Percentiles rank a stretch among this genome's conserved stretches.
Conservation (phyloP, 2,113 vertebrate species). For the Meriones unguiculatus region DNA sequence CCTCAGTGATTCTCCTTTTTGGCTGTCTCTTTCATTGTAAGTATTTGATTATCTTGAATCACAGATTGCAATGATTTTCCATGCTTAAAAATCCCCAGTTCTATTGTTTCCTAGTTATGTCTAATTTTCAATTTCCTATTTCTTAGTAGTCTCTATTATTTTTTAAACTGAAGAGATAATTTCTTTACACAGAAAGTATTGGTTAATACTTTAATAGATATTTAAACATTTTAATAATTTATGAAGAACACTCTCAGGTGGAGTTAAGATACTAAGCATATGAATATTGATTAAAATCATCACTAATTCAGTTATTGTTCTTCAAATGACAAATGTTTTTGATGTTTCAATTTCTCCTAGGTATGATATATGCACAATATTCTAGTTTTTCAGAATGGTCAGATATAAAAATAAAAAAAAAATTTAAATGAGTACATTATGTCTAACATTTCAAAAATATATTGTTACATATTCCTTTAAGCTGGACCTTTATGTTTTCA, state of each 20-base stretch:
- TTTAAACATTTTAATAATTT: conserved; percentile 11
- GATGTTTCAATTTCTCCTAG: not conserved
- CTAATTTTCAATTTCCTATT: not conserved
- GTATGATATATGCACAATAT: not conserved
- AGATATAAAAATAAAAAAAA: not conserved
- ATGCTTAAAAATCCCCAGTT: not conserved
- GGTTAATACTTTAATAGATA: not conserved
- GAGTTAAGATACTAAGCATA: not conserved
- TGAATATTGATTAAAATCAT: not conserved
- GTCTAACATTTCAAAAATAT: not conserved
- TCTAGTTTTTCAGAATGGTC: not conserved
- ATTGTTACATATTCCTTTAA: not conserved
- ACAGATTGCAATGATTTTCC: not conserved
- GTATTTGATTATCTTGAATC: not conserved
- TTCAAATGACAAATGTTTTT: not conserved
- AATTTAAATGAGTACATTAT: not conserved
- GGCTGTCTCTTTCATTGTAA: not conserved
- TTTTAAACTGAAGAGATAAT: not conserved
- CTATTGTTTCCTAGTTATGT: not conserved
- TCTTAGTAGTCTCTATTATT: not conserved
- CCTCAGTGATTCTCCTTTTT: not conserved
- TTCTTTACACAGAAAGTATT: not conserved
- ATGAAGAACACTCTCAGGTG: not conserved
- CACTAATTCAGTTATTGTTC: not conserved
- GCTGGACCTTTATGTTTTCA: not conserved